phyloP scores from a whole-genome alignment of 2,113 vertebrate genomes.

The Nestor notabilis region DNA sequence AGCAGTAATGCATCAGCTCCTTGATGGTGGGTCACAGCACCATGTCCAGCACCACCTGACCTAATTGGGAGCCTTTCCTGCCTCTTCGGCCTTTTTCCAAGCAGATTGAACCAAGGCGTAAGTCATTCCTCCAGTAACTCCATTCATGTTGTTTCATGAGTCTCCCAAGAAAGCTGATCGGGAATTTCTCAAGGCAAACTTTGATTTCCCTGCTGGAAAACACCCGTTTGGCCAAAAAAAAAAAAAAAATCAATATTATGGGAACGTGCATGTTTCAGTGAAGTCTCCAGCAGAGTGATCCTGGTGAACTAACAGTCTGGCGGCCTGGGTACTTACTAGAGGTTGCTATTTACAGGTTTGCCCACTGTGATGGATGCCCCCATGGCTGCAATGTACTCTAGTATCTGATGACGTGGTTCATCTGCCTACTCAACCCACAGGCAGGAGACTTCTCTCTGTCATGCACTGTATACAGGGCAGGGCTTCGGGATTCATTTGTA shows the following conservation, averaged over 20 bases:
- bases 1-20: background rate
- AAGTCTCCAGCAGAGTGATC: background rate
- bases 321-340: background rate
- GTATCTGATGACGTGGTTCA: background rate
- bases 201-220: background rate
- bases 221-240: background rate
- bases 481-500: background rate
- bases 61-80: background rate
- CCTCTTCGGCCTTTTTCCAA: background rate
- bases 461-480: background rate
- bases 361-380: background rate
- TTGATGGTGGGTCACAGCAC: background rate
- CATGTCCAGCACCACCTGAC: background rate
- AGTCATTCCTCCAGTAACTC: background rate
- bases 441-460: background rate
- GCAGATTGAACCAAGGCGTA: background rate
- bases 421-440: background rate
- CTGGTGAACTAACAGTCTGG: background rate
- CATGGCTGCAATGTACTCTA: rapidly evolving
- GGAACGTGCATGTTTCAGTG: background rate
- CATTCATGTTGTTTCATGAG: rapidly evolving
- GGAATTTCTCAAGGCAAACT: background rate
- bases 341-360: background rate
- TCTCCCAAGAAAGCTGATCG: background rate
- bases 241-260: background rate